Conservation (phyloP, 2,113 vertebrate species). For the Amblyornis subalaris region DNA sequence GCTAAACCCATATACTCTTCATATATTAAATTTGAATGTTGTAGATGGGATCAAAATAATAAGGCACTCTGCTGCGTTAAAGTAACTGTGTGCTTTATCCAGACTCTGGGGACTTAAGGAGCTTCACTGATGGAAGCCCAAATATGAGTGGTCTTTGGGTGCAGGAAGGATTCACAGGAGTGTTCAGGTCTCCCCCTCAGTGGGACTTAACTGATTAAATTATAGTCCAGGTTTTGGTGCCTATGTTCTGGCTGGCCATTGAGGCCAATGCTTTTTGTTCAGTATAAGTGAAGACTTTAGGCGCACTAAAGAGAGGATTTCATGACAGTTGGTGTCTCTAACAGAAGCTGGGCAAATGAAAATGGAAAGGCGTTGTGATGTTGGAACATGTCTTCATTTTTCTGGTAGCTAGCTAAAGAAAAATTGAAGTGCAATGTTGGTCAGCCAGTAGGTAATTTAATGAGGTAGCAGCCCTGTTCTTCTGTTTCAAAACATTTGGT, state of each 20-base stretch:
- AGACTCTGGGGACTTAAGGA: background rate
- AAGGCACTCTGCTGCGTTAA: too few species aligned
- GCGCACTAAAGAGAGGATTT: background rate
- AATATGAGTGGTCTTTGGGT: background rate
- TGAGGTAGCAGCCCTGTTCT: background rate
- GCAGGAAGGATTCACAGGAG: background rate
- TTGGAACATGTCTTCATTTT: background rate
- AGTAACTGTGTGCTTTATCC: background rate
- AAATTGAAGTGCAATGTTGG: background rate
- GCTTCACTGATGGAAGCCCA: background rate
- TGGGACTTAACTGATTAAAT: background rate
- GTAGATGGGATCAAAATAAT: background rate
- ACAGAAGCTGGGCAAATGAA: background rate
- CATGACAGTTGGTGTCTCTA: background rate
- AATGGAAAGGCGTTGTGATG: accelerated
- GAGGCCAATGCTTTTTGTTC: background rate
- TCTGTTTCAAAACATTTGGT: background rate
- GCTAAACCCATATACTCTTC: background rate
- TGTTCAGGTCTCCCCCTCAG: background rate
- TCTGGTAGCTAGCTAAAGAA: background rate
- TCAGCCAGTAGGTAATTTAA: background rate
- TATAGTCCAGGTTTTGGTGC: background rate
- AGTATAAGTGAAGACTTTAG: background rate
- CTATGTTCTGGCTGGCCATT: background rate
- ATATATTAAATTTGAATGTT: background rate